These are phyloP conservation scores for Alauda arvensis DNA, from an alignment of 2,797 vertebrate species.

Conservation along the genomic window DNA sequence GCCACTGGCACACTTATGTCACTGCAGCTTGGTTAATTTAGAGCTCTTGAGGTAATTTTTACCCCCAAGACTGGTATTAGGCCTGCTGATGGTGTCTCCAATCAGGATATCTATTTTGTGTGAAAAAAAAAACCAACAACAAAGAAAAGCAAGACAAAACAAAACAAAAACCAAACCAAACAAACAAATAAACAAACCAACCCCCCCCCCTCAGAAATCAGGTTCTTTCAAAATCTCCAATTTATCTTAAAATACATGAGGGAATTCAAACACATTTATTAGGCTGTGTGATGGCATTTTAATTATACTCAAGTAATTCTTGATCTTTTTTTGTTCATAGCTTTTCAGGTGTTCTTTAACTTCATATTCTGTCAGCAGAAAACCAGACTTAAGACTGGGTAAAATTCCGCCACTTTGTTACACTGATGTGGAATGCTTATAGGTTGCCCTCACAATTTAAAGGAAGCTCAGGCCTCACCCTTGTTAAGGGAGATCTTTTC, in stretches of 20 bases:
- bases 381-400: neutral
- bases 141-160: no score
- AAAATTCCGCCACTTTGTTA: neutral
- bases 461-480: neutral
- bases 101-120: neutral
- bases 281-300: neutral
- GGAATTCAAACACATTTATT: neutral
- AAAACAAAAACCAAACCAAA: no score
- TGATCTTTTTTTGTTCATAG: neutral
- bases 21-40: neutral
- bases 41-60: neutral
- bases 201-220: no score
- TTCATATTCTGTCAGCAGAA: neutral
- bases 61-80: neutral
- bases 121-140: neutral
- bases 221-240: neutral
- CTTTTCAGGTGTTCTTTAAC: neutral
- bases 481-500: neutral
- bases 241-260: neutral
- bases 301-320: neutral
- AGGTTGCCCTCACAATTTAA: no score
- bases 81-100: neutral
- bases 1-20: fast-evolving
- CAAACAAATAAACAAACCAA: no score
- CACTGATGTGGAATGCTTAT: neutral